Percentiles rank a stretch among this genome's conserved stretches.
phyloP scores from a whole-genome alignment of 2,888 invertebrate genomes.

The Parasteatoda lunata region DNA sequence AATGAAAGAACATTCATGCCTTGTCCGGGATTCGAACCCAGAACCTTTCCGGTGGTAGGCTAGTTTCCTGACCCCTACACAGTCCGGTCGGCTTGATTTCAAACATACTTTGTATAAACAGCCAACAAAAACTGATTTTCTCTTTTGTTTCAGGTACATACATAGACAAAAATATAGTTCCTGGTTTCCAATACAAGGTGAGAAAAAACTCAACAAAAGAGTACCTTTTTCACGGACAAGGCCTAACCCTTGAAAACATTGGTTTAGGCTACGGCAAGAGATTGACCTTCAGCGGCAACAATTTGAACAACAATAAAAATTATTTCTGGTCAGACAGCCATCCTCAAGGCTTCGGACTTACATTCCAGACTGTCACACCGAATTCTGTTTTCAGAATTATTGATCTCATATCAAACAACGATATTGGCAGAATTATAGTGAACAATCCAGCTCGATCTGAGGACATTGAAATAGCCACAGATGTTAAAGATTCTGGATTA shows the following conservation, averaged over 20 bases:
- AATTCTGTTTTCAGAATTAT: slow-evolving; percentile 79
- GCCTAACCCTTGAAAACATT: slow-evolving; percentile 81
- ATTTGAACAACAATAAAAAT: slow-evolving; percentile 81
- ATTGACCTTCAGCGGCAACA: slow-evolving; percentile 82
- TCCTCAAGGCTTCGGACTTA: slow-evolving; percentile 84
- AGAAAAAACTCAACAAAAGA: slow-evolving; percentile 81
- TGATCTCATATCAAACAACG: slow-evolving; percentile 5
- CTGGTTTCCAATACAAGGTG: slow-evolving; percentile 84
- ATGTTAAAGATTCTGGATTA: slow-evolving; percentile 16
- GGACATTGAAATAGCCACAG: slow-evolving; percentile 16
- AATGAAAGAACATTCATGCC: too few species aligned
- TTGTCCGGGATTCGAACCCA: too few species aligned
- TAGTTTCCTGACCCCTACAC: too few species aligned
- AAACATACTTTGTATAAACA: too few species aligned
- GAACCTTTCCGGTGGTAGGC: too few species aligned
- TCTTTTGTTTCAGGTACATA: slow-evolving; percentile 80
- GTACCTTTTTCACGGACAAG: slow-evolving; percentile 81
- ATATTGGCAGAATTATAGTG: slow-evolving; percentile 30
- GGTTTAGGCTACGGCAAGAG: slow-evolving; percentile 85
- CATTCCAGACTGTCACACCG: slow-evolving; percentile 80
- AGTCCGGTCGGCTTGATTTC: too few species aligned
- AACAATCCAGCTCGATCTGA: slow-evolving; percentile 1
- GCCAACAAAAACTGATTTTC: too few species aligned
- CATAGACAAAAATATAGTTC: slow-evolving; percentile 82
- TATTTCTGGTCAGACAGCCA: slow-evolving; percentile 87